Percentiles rank a stretch among this genome's conserved stretches.
Conservation (phyloP, 1,140 invertebrate genomes). For the Globodera rostochiensis region DNA sequence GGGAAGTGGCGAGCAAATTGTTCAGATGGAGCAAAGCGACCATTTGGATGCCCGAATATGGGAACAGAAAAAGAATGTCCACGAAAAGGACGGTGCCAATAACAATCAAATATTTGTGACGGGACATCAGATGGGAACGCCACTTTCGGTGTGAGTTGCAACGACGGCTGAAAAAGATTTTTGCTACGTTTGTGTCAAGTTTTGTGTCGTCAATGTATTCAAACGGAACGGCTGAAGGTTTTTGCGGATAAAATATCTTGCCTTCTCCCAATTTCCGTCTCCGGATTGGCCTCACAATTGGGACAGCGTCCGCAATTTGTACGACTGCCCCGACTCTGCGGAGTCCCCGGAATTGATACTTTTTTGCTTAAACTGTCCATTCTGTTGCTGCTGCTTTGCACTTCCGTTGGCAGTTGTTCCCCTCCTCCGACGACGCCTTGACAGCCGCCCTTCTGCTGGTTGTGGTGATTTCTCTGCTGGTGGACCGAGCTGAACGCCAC, state of each 20-base stretch:
- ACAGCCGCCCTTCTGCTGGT: not conserved
- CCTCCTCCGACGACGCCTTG: not conserved
- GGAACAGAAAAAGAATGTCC: constrained; percentile 63
- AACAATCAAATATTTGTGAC: constrained; percentile 65
- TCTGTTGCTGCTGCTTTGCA: not conserved
- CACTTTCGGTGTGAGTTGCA: constrained; percentile 58
- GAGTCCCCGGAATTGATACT: not conserved
- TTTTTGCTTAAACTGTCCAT: not conserved
- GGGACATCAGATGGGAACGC: constrained; percentile 60
- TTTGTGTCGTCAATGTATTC: not conserved
- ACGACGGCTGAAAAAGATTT: constrained; percentile 29
- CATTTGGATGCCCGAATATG: constrained; percentile 64
- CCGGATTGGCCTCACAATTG: constrained; percentile 9
- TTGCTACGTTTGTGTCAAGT: not conserved
- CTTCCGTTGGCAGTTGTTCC: not conserved
- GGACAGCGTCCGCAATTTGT: constrained; percentile 2
- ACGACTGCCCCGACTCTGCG: constrained; percentile 5
- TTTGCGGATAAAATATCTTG: not conserved
- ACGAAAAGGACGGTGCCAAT: constrained; percentile 65
- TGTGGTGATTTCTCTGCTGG: not conserved
- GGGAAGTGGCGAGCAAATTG: constrained; percentile 57
- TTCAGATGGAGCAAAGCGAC: constrained; percentile 63
- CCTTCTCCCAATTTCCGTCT: not conserved
- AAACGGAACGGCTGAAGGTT: not conserved
- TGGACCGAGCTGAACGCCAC: not conserved